Evolutionary conservation across 2,797 vertebrate genomes (phyloP).

Genomic region (Microchirus variegatus): DNA sequence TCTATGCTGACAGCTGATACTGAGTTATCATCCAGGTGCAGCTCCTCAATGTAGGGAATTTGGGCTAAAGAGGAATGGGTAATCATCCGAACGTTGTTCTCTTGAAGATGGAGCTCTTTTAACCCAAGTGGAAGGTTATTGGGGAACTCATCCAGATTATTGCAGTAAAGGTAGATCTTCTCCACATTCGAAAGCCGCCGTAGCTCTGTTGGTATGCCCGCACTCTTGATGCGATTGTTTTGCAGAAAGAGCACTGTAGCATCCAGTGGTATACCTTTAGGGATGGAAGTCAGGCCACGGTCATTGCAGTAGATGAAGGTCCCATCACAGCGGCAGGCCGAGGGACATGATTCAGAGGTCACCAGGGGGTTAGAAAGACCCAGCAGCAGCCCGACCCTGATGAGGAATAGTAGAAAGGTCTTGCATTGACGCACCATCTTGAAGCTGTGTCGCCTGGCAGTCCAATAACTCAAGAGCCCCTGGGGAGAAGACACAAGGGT

Average conservation of each 20-base stretch:
- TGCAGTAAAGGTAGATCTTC: conserved; percentile 98
- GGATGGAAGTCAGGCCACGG: conserved; percentile 97
- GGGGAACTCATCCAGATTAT: conserved; percentile 98
- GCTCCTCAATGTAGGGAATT: conserved; percentile 97
- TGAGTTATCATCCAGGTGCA: conserved; percentile 99
- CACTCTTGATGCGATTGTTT: conserved; percentile 99
- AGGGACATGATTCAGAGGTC: conserved; percentile 93
- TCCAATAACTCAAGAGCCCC: conserved; percentile 83
- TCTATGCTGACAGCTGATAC: conserved; percentile 99
- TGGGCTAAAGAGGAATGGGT: conserved; percentile 94
- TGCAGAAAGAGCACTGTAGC: conserved; percentile 99
- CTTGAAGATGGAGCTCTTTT: conserved; percentile 98
- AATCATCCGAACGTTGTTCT: conserved; percentile 98
- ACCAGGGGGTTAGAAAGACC: conserved; percentile 89
- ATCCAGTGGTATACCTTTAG: conserved; percentile 93
- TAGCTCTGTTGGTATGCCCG: conserved; percentile 94
- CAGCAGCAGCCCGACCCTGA: conserved; percentile 92
- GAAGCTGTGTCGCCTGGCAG: conserved; percentile 82
- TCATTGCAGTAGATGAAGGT: conserved; percentile 99
- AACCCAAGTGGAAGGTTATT: conserved; percentile 95
- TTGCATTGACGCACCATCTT: conserved; percentile 94
- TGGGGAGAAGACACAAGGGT: conserved; percentile 78
- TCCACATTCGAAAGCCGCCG: conserved; percentile 91
- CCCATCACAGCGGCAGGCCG: conserved; percentile 93
- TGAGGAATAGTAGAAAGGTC: conserved; percentile 92